A percentile compares a stretch with the other conserved stretches of the same genome.
Evolutionary conservation across 2,113 vertebrate genomes (phyloP).

Genomic region (Chloropsis cyanopogon): DNA sequence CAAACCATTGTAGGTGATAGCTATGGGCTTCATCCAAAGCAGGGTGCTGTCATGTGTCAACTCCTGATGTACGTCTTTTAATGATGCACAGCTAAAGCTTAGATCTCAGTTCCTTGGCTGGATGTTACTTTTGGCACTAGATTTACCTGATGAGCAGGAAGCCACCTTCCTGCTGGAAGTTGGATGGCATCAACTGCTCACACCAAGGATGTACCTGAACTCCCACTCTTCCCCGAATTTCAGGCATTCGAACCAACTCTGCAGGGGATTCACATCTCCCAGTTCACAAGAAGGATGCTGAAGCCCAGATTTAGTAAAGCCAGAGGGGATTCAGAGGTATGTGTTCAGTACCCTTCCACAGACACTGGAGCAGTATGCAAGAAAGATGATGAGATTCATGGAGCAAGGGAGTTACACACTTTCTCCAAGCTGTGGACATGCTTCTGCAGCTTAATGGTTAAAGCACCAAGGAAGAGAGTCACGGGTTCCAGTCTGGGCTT

Average conservation of each 20-base stretch:
- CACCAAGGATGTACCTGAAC: not conserved
- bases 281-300: not conserved
- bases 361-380: not conserved
- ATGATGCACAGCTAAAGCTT: not conserved
- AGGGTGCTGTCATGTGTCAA: not conserved
- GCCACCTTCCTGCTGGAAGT: not conserved
- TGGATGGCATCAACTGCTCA: not conserved
- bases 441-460: not conserved
- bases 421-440: not conserved
- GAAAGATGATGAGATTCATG: not conserved
- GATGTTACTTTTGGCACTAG: not conserved
- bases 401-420: not conserved
- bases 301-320: not conserved
- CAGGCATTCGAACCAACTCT: not conserved
- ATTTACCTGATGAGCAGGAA: not conserved
- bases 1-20: not conserved
- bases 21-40: not conserved
- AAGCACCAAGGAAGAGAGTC: not conserved
- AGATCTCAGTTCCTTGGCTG: not conserved
- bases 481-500: not conserved
- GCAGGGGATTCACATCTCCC: not conserved
- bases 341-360: not conserved
- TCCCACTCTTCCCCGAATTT: not conserved
- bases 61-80: not conserved
- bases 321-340: not conserved